A percentile compares a stretch with the other conserved stretches of the same genome.
These are phyloP conservation scores for Cirrhinus mrigala DNA, from an alignment of 2,797 vertebrate genomes.

Conservation along the genomic window DNA sequence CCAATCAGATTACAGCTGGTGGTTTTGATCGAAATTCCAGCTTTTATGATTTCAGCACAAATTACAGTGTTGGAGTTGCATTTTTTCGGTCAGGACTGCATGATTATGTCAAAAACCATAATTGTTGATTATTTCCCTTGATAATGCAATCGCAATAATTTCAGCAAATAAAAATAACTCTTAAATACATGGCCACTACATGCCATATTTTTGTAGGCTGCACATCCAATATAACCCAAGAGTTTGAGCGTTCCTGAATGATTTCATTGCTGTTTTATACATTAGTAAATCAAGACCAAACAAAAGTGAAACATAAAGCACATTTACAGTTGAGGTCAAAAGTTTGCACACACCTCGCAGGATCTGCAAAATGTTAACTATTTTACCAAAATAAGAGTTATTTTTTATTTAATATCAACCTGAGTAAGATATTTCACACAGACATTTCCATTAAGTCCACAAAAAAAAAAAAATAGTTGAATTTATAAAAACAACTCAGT, in stretches of 20 bases:
- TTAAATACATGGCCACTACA: not conserved
- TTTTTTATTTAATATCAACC: no score
- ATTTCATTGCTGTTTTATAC: not conserved
- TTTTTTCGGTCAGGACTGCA: not conserved
- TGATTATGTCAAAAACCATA: not conserved
- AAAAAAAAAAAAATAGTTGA: no score
- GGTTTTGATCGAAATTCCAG: not conserved
- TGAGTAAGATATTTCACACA: no score
- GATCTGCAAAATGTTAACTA: no score
- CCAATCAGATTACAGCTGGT: not conserved
- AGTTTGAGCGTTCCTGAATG: not conserved
- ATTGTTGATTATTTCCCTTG: not conserved
- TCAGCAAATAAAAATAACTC: not conserved
- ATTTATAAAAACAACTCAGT: no score
- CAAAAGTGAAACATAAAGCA: not conserved
- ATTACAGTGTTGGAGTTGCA: not conserved
- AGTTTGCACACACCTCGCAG: no score
- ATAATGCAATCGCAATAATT: not conserved
- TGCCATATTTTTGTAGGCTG: not conserved
- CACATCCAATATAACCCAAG: not conserved
- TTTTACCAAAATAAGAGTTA: no score
- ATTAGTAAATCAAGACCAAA: not conserved
- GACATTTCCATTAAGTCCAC: no score
- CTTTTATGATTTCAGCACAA: not conserved
- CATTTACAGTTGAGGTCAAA: not conserved